Conservation (phyloP, 2,888 invertebrate species). For the Drosophila stalkeri region DNA sequence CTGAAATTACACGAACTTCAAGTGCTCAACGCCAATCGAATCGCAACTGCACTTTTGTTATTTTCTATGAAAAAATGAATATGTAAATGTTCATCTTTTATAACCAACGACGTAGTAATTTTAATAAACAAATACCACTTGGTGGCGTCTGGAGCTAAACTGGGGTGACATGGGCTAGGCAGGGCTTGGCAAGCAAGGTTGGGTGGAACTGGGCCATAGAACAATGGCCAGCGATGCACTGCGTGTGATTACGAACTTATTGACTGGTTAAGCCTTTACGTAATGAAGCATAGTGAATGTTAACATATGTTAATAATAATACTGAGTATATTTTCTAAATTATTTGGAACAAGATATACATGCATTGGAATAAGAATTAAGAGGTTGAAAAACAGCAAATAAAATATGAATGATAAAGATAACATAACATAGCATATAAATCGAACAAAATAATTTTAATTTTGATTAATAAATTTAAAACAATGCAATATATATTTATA, state of each 20-base stretch:
- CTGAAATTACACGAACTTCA: constrained; percentile 20
- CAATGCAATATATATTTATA: background rate
- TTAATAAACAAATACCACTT: constrained; percentile 62
- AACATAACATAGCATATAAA: too few relatives aligned
- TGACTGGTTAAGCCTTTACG: constrained; percentile 53
- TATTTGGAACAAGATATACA: background rate
- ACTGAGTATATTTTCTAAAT: background rate
- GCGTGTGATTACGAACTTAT: constrained; percentile 59
- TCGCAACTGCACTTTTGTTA: constrained; percentile 61
- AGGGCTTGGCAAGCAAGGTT: background rate
- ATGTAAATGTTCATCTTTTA: constrained; percentile 69
- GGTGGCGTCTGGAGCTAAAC: background rate
- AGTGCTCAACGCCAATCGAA: constrained; percentile 20
- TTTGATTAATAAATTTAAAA: too few relatives aligned
- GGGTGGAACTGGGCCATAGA: constrained; percentile 20
- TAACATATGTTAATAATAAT: constrained; percentile 18
- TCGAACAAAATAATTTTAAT: too few relatives aligned
- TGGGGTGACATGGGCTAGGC: background rate
- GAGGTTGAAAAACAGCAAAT: background rate
- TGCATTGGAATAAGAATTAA: background rate
- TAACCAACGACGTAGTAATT: constrained; percentile 52
- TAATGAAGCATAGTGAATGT: constrained; percentile 13
- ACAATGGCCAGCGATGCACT: constrained; percentile 21
- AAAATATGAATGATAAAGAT: background rate
- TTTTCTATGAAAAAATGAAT: constrained; percentile 58